Conservation (phyloP, 2,888 invertebrate genomes). For the Perizoma flavofasciatum region DNA sequence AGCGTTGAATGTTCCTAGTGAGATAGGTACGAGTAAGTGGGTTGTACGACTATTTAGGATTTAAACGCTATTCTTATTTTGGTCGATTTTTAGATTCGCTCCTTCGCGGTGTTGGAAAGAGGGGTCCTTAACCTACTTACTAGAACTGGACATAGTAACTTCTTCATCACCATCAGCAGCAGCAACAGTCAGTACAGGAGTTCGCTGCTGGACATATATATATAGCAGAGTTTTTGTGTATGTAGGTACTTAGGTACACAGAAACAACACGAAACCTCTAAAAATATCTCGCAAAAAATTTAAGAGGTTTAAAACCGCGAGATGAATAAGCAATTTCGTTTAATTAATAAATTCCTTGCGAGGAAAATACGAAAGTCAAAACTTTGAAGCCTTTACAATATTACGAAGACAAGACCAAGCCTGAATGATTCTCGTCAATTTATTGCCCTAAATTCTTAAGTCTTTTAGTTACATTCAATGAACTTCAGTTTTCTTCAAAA, state of each 20-base stretch:
- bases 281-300: slow-evolving; percentile 21
- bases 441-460: slow-evolving; percentile 19
- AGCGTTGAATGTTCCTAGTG: too few relatives aligned
- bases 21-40: too few relatives aligned
- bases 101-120: too few relatives aligned
- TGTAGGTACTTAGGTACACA: background rate
- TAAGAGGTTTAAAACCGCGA: slow-evolving; percentile 24
- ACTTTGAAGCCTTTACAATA: slow-evolving; percentile 36
- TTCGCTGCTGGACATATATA: too few relatives aligned
- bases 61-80: too few relatives aligned
- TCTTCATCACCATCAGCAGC: too few relatives aligned
- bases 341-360: slow-evolving; percentile 38
- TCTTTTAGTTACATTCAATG: slow-evolving; percentile 15
- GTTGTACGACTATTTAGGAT: too few relatives aligned
- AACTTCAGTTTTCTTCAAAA: slow-evolving; percentile 11
- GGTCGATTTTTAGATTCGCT: too few relatives aligned
- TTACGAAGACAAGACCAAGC: slow-evolving; percentile 18
- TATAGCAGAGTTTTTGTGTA: too few relatives aligned
- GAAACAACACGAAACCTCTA: slow-evolving; percentile 15
- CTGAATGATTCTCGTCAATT: slow-evolving; percentile 23
- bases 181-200: too few relatives aligned
- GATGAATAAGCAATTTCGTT: slow-evolving; percentile 35
- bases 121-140: too few relatives aligned
- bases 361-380: slow-evolving; percentile 30
- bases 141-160: too few relatives aligned